Conservation (phyloP, 2,888 invertebrate genomes). For the Cylindroiulus punctatus region DNA sequence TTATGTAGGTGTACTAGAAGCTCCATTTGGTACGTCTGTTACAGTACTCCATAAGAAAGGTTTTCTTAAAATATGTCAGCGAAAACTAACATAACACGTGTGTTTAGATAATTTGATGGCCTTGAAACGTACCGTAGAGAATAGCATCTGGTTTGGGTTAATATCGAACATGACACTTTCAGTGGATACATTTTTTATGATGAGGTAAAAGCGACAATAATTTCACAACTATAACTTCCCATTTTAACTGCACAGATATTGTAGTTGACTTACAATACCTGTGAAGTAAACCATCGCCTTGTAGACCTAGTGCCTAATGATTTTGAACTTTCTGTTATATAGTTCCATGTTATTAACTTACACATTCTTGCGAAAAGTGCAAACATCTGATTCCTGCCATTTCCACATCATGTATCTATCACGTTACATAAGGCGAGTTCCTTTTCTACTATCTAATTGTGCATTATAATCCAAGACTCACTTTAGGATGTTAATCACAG, state of each 20-base stretch:
- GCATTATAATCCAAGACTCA: not conserved
- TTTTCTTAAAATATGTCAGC: not conserved
- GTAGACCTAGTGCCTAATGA: not conserved
- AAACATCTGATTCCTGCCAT: not conserved
- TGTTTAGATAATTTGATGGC: not conserved
- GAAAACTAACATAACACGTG: not conserved
- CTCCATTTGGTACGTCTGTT: not conserved
- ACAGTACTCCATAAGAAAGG: not conserved
- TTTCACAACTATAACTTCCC: no score
- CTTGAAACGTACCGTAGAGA: not conserved
- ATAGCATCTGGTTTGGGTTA: not conserved
- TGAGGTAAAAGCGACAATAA: not conserved
- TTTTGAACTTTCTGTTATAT: not conserved
- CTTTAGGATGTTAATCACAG: not conserved
- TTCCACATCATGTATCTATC: not conserved
- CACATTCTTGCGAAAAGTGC: not conserved
- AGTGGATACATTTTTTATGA: constrained; percentile 44
- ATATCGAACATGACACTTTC: not conserved
- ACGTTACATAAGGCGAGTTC: not conserved
- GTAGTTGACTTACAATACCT: no score
- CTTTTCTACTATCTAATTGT: not conserved
- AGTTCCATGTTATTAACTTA: not conserved
- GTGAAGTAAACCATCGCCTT: no score
- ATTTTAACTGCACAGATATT: no score
- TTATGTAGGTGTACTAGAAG: not conserved